These are phyloP conservation scores for Ahaetulla prasina DNA, from an alignment of 2,113 vertebrate genomes.

Conservation along the genomic window DNA sequence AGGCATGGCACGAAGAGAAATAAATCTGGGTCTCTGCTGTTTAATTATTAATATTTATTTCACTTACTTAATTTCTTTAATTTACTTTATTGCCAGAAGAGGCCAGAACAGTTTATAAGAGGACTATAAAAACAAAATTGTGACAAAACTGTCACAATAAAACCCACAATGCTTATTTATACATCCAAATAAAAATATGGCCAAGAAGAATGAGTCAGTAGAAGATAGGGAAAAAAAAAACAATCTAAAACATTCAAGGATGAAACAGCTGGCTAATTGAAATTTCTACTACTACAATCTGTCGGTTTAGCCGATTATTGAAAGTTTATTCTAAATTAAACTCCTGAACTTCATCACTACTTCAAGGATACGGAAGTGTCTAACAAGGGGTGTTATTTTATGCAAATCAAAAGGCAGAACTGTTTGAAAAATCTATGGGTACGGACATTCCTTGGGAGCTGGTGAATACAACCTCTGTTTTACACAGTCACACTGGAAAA, in stretches of 20 bases:
- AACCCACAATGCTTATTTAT: neutral
- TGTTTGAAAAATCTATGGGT: neutral
- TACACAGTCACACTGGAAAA: neutral
- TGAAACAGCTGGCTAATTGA: conserved; percentile 52
- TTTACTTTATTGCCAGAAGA: neutral
- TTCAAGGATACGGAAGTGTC: neutral
- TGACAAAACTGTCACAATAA: neutral
- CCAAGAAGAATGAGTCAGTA: conserved; percentile 48
- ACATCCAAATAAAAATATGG: conserved; percentile 6
- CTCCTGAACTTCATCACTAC: conserved; percentile 32
- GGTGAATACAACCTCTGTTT: neutral
- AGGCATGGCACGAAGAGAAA: conserved; percentile 26
- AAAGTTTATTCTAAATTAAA: conserved; percentile 35
- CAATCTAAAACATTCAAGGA: conserved; percentile 18
- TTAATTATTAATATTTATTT: conserved; percentile 59
- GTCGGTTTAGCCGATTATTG: conserved; percentile 48
- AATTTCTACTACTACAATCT: conserved; percentile 41
- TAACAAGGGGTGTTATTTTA: neutral
- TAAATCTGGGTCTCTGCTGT: conserved; percentile 40
- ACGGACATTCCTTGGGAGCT: neutral
- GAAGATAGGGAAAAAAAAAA: conserved; percentile 26
- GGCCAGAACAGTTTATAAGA: neutral
- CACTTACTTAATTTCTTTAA: neutral
- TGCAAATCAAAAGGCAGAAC: neutral
- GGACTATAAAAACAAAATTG: neutral